Evolutionary conservation across 1,140 invertebrate genomes (phyloP).

Genomic region (Euura saliciscinereae): DNA sequence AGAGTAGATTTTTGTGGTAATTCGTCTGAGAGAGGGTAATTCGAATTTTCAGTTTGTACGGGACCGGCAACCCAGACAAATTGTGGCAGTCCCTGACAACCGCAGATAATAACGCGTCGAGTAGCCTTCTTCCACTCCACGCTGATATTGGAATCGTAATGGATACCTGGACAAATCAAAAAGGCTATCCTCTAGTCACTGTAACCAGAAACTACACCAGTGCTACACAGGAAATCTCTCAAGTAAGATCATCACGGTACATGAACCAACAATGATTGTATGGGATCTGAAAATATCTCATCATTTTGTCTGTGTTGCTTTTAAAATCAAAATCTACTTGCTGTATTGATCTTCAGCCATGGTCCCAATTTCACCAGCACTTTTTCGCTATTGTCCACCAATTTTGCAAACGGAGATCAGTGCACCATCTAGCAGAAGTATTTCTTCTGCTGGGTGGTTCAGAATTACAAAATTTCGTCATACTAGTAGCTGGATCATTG

Average conservation of each 20-base stretch:
- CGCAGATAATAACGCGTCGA: constrained; percentile 59
- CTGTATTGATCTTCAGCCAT: too few species aligned
- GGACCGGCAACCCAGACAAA: constrained; percentile 69
- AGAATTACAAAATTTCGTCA: too few species aligned
- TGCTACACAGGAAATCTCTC: constrained; percentile 53
- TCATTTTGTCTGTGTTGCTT: too few species aligned
- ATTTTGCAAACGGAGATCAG: too few species aligned
- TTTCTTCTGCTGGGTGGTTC: too few species aligned
- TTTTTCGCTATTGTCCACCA: too few species aligned
- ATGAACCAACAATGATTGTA: too few species aligned
- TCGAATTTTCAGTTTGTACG: constrained; percentile 45
- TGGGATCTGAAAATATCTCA: too few species aligned
- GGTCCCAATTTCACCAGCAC: too few species aligned
- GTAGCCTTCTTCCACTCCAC: constrained; percentile 37
- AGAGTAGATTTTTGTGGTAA: not conserved
- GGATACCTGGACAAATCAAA: constrained; percentile 74
- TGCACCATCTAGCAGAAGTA: too few species aligned
- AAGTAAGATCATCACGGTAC: constrained; percentile 42
- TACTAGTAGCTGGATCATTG: too few species aligned
- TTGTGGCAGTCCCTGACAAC: constrained; percentile 67
- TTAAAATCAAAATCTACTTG: too few species aligned
- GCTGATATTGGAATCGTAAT: constrained; percentile 61
- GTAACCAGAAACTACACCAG: constrained; percentile 58
- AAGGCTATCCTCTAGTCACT: constrained; percentile 71
- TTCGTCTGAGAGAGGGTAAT: not conserved